A percentile compares a stretch with the other conserved stretches of the same genome.
Evolutionary conservation across 92 coral and sea anemone genomes (phyloP).

Genomic region (Montipora capitata): DNA sequence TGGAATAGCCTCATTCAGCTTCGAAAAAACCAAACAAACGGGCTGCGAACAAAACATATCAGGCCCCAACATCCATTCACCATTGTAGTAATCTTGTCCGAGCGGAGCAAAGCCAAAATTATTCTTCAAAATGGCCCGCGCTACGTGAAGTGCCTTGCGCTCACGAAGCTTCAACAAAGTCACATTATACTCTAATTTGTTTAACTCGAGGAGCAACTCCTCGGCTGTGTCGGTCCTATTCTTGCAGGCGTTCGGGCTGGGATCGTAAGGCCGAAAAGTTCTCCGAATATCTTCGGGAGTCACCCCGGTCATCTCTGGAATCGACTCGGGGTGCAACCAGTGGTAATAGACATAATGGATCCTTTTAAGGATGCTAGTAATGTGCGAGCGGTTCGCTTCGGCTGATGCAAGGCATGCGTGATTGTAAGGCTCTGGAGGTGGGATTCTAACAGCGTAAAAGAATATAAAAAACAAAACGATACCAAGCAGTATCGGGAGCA

Average conservation of each 20-base stretch:
- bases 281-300: slow-evolving; percentile 48
- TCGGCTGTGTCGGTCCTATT: slow-evolving; percentile 67
- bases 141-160: slow-evolving; percentile 72
- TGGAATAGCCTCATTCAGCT: background rate
- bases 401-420: slow-evolving; percentile 18
- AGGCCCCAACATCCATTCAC: slow-evolving; percentile 89
- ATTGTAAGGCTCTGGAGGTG: slow-evolving; percentile 21
- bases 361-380: slow-evolving; percentile 4
- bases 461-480: slow-evolving; percentile 17
- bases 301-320: slow-evolving; percentile 16
- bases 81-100: slow-evolving; percentile 80
- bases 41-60: slow-evolving; percentile 79
- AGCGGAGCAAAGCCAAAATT: slow-evolving; percentile 76
- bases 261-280: slow-evolving; percentile 67
- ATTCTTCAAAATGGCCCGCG: slow-evolving; percentile 64
- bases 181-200: slow-evolving; percentile 13
- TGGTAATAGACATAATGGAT: slow-evolving; percentile 19
- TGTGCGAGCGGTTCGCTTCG: slow-evolving; percentile 35
- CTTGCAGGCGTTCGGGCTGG: slow-evolving; percentile 59
- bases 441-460: slow-evolving; percentile 2
- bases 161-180: slow-evolving; percentile 63
- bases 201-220: slow-evolving; percentile 28
- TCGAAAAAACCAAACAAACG: slow-evolving; percentile 50
- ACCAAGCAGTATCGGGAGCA: slow-evolving; percentile 11
- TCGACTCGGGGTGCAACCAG: slow-evolving; percentile 35